These are phyloP conservation scores for Potorous gilbertii DNA, from an alignment of 2,797 vertebrate genomes.

Conservation along the genomic window DNA sequence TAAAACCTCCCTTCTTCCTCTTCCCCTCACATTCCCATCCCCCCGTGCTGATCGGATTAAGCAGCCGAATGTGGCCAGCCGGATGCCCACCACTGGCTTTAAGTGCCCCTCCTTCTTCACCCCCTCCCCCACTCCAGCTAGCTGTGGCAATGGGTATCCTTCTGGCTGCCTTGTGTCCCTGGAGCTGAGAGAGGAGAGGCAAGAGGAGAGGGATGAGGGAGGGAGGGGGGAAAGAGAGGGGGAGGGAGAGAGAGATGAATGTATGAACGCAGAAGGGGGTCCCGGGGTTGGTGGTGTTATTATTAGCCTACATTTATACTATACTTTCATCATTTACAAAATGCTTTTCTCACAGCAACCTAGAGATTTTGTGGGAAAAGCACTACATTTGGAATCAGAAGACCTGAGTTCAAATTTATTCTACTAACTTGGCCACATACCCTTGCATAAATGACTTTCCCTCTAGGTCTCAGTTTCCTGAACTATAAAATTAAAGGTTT, in stretches of 20 bases:
- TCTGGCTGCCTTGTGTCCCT: background rate
- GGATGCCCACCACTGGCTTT: slow-evolving; percentile 5
- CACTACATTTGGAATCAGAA: background rate
- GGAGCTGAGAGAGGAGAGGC: background rate
- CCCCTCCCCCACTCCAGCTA: background rate
- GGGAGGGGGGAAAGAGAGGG: background rate
- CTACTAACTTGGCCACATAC: background rate
- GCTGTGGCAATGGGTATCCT: background rate
- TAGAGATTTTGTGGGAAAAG: background rate
- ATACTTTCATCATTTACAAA: background rate
- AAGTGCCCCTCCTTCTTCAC: background rate
- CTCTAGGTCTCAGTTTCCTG: background rate
- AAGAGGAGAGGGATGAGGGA: background rate
- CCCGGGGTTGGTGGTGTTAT: background rate
- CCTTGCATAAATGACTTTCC: background rate
- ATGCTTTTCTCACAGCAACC: background rate
- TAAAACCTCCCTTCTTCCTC: slow-evolving; percentile 9
- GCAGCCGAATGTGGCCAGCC: slow-evolving; percentile 4
- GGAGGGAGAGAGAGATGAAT: background rate
- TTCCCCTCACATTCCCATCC: slow-evolving; percentile 2
- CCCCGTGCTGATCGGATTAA: slow-evolving; percentile 8
- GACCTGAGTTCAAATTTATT: background rate
- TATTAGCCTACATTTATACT: background rate
- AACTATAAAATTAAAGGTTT: background rate
- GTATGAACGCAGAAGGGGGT: background rate